Base-by-base conservation (phyloP, 35 echinoderm and acorn worm species). In the Hemicentrotus pulcherrimus region DNA sequence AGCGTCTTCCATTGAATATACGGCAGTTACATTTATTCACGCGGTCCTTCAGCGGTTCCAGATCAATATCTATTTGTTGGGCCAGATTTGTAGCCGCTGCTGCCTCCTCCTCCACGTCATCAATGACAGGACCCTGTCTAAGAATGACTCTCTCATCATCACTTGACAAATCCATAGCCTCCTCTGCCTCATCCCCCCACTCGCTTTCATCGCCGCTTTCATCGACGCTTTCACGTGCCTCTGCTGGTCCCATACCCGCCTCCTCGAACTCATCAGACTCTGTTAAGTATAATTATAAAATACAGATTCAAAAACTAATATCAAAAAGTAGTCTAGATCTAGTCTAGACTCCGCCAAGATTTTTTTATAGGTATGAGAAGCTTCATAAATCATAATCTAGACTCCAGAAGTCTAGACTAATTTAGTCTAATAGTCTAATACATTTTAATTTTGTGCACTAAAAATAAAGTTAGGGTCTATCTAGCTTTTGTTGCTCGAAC, bases 1-100 rank as follows among this genome's bases (percentile, higher is more conserved):
- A 94, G 59, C 94, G 52, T 94, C 78, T 59, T 32, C 94, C 94
- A 78, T 94, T 94, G 94, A 94, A 94, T 8, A 78, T 24, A 32
- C 45, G 13, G 47, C 92, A 94, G 46, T 60, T 16, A 59, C 94
- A 94, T 58, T 94, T 58, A n/a, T 71, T 70, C 59, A 65, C 31
- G 4, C 59, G 24, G 18, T 94, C 52, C 28, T 4, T 94, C 71
- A 94, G 58, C n/a, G 31, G 92, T 28, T 55, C 47, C 0, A 48
- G 41, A 22, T 94, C 92, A n/a, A 86, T 86, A 33, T 86, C 86
- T 2, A 33, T 33, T 31, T 86, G n/a, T 86, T 86, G 14, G 86
- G 86, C 86, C 32, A 30, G 86, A 31, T 86, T 33, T 86, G 35
- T 61, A 47, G 35, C 92, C 11, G 92, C 92, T 24, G 14, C 18